These are phyloP conservation scores for Anabacerthia variegaticeps DNA, from an alignment of 2,797 vertebrate species.

Conservation along the genomic window DNA sequence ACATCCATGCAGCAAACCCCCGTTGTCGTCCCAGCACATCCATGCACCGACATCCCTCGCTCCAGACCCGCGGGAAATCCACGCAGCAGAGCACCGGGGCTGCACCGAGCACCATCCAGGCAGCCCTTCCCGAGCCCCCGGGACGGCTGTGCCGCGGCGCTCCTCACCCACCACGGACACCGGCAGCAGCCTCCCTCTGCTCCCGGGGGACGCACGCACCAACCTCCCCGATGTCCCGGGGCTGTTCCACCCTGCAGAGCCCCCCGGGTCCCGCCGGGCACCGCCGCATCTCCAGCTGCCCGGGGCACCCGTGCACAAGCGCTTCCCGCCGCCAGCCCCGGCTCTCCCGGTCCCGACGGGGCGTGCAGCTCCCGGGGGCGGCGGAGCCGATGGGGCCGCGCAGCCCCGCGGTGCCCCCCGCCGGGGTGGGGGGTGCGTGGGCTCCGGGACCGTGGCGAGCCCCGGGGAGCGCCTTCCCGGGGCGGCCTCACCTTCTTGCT, in stretches of 20 bases:
- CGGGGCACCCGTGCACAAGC: background rate
- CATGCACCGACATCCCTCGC: background rate
- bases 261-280: background rate
- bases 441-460: background rate
- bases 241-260: background rate
- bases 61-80: background rate
- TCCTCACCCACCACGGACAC: background rate
- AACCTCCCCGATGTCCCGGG: background rate
- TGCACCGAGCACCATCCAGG: background rate
- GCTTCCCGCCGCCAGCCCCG: background rate
- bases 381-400: background rate
- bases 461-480: background rate
- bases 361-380: background rate
- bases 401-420: background rate
- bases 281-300: background rate
- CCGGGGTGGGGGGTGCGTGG: too few relatives aligned
- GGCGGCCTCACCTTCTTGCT: conserved; percentile 73
- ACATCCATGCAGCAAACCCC: background rate
- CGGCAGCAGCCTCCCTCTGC: background rate
- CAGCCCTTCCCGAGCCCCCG: background rate
- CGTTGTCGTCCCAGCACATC: background rate
- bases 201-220: background rate
- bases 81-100: background rate
- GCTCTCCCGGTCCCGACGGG: background rate
- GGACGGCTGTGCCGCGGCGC: background rate